Conservation (phyloP, 1,140 invertebrate species). For the Ruditapes philippinarum region DNA sequence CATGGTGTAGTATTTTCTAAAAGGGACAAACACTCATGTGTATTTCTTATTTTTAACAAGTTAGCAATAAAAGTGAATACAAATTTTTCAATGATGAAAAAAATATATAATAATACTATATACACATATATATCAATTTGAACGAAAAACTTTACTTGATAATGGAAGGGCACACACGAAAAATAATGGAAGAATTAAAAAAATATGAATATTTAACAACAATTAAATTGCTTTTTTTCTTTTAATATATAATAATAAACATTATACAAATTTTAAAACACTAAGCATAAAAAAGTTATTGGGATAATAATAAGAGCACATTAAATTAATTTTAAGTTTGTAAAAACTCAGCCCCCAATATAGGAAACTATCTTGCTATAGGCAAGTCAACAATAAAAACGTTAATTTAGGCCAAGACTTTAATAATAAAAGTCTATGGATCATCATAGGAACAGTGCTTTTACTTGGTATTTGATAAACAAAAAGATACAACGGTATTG, state of each 20-base stretch:
- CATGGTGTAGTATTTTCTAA: no score
- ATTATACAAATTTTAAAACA: background rate
- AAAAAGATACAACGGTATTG: no score
- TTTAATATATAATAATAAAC: no score
- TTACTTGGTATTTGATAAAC: no score
- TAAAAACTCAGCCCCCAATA: no score
- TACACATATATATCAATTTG: background rate
- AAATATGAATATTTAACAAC: conserved; percentile 29
- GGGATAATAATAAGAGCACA: no score
- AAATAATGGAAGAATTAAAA: conserved; percentile 25
- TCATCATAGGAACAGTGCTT: no score
- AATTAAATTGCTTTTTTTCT: background rate
- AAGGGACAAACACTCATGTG: background rate
- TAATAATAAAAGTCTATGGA: no score
- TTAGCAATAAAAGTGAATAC: background rate
- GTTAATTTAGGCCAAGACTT: no score
- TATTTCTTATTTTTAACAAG: background rate
- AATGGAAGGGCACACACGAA: background rate
- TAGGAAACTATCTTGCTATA: no score
- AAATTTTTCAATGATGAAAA: background rate
- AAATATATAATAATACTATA: conserved; percentile 31
- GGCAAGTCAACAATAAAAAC: no score
- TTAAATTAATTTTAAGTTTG: no score
- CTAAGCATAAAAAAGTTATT: background rate
- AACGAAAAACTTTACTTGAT: background rate